Evolutionary conservation across 1,140 invertebrate genomes (phyloP).

Genomic region (Magallana angulata): DNA sequence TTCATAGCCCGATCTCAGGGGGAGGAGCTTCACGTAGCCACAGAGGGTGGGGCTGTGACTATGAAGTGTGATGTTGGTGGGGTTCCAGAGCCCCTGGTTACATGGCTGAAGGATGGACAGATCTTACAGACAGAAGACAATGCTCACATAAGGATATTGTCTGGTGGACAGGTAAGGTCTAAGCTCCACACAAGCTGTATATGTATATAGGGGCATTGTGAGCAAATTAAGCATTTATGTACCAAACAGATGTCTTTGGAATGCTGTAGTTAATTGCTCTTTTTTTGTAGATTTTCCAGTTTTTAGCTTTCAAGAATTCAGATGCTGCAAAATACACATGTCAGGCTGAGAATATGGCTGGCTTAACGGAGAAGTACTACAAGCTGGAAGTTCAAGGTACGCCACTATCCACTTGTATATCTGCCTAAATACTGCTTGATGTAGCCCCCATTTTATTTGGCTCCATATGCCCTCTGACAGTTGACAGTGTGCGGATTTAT

Average conservation of each 20-base stretch:
- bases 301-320: constrained; percentile 57
- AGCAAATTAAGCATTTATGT: too few species aligned
- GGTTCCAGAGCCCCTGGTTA: constrained; percentile 73
- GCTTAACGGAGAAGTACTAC: constrained; percentile 77
- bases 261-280: background rate
- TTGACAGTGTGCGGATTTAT: too few species aligned
- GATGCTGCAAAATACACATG: constrained; percentile 80
- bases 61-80: constrained; percentile 73
- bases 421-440: too few species aligned
- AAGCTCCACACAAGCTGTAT: background rate
- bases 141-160: constrained; percentile 14
- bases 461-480: too few species aligned
- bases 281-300: constrained; percentile 62
- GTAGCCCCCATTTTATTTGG: too few species aligned
- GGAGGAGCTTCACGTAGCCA: constrained; percentile 83
- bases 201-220: background rate
- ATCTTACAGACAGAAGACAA: constrained; percentile 47
- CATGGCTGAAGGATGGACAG: constrained; percentile 78
- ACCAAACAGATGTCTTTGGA: too few species aligned
- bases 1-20: constrained; percentile 54
- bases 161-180: constrained; percentile 37
- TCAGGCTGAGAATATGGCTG: constrained; percentile 81
- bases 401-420: too few species aligned
- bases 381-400: constrained; percentile 77
- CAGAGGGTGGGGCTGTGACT: constrained; percentile 83